Conservation (phyloP, 1,140 invertebrate genomes). For the Stenopsyche tienmushanensis region DNA sequence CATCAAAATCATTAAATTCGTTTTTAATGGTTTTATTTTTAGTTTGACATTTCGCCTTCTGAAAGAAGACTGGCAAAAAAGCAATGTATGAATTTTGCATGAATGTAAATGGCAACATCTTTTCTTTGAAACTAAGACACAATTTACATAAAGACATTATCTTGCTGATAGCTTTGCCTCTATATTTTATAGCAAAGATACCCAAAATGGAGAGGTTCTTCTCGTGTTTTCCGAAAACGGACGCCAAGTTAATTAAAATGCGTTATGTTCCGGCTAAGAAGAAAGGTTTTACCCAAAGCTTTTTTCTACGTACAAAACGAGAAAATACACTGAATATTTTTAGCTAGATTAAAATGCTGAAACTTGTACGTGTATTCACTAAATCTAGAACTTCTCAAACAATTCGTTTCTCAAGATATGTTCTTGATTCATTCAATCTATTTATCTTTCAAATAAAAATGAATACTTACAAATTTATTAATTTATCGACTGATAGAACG, state of each 20-base stretch:
- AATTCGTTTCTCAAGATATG: neutral
- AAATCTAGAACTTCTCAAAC: neutral
- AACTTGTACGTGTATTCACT: neutral
- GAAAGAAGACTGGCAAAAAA: neutral
- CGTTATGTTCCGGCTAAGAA: constrained; percentile 13
- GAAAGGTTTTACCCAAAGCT: constrained; percentile 7
- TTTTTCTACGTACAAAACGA: neutral
- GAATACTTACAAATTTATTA: too few species aligned
- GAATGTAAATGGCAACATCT: neutral
- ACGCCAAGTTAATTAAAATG: constrained; percentile 23
- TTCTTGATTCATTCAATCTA: too few species aligned
- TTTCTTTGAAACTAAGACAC: neutral
- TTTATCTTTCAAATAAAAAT: too few species aligned
- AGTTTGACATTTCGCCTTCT: neutral
- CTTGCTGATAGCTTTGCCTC: neutral
- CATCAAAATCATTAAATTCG: neutral
- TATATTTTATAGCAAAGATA: neutral
- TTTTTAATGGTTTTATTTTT: neutral
- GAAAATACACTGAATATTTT: neutral
- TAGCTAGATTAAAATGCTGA: neutral
- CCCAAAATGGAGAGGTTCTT: neutral
- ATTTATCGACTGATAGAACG: too few species aligned
- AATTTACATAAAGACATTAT: constrained; percentile 9
- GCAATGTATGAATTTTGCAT: neutral
- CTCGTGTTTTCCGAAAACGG: constrained; percentile 3